These are phyloP conservation scores for Nasonovia ribisnigri DNA, from an alignment of 2,888 invertebrate species.

Conservation along the genomic window DNA sequence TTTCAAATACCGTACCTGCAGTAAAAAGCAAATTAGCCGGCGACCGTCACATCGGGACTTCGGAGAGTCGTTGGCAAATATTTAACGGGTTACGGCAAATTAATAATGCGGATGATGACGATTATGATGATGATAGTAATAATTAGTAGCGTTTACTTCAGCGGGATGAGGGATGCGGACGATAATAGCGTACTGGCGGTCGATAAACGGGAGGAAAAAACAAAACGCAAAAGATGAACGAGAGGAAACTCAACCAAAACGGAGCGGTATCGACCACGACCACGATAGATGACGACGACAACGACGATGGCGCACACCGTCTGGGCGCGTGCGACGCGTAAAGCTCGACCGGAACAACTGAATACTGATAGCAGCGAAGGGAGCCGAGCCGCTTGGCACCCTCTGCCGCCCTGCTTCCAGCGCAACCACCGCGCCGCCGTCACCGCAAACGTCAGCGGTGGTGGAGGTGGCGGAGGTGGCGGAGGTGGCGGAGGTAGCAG, in stretches of 20 bases:
- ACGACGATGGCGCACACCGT: not conserved
- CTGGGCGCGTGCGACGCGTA: conserved; percentile 49
- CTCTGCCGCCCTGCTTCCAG: conserved; percentile 20
- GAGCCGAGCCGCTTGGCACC: conserved; percentile 42
- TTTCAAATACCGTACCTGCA: not conserved
- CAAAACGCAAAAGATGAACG: not conserved
- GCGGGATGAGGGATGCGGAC: not conserved
- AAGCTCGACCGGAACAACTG: conserved; percentile 62
- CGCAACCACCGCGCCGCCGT: conserved; percentile 2
- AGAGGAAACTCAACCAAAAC: not conserved
- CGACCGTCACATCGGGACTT: not conserved
- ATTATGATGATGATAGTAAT: not conserved
- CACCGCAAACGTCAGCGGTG: conserved; percentile 37
- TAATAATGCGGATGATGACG: not conserved
- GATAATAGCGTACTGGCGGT: not conserved
- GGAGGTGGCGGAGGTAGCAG: not conserved
- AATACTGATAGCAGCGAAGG: conserved; percentile 40
- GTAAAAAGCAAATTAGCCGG: not conserved
- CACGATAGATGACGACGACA: conserved; percentile 1
- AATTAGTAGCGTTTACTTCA: not conserved
- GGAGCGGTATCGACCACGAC: not conserved
- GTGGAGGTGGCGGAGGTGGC: not conserved
- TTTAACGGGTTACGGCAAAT: not conserved
- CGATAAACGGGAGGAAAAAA: not conserved
- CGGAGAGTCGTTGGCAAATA: not conserved